Base-by-base conservation (phyloP, 2,888 invertebrate genomes). In the Drosophila paramelanica region DNA sequence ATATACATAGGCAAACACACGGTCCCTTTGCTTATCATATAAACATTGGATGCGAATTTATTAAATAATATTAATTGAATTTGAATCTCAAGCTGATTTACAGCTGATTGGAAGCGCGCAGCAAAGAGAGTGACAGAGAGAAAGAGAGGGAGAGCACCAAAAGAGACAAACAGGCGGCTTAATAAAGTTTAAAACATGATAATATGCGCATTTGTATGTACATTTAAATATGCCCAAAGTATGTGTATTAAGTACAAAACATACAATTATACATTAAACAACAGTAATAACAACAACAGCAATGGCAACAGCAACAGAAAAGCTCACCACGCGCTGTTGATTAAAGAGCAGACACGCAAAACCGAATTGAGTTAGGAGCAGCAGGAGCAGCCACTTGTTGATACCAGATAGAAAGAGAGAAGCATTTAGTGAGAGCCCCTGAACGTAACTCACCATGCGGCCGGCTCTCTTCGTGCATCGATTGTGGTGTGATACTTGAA, bases 351-450 rank as follows among this genome's bases (percentile, higher is more conserved):
- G 42, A 47, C 71, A 62, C 38, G 65, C 78, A 47, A 67, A 80
- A 71, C 3, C 55, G 49, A 46, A 78, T 83, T 83, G 89, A 61
- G 87, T 65, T 75, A 81, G 87, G 87, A 81, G 84, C 84, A 88
- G 58, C 64, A 39, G 52, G 57, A 45, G 66, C 53, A 51, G 71
- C 68, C 86, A 86, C 86, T 86, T 86, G 86, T 86, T 86, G 86
- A 88, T 89, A 83, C 36, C 14, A 47, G 59, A 33, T 13, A 36
- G 46, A 27, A 10, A 51, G 39, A 25, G 17, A 51, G 55, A 33
- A 27, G 25, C 46, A 38, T 47, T 33, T 39, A 10, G 39, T 25
- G 17, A 13, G 11, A 13, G 11, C 42, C 23, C 42, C 42, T 23
- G 23, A 3, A 23, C 36, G 41, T 59, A 77, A 69, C 75, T 88